Evolutionary conservation across 2,888 invertebrate species (phyloP), one percentile per base, ranked within the genome.

Genomic region (Dryadula phaetusa): DNA sequence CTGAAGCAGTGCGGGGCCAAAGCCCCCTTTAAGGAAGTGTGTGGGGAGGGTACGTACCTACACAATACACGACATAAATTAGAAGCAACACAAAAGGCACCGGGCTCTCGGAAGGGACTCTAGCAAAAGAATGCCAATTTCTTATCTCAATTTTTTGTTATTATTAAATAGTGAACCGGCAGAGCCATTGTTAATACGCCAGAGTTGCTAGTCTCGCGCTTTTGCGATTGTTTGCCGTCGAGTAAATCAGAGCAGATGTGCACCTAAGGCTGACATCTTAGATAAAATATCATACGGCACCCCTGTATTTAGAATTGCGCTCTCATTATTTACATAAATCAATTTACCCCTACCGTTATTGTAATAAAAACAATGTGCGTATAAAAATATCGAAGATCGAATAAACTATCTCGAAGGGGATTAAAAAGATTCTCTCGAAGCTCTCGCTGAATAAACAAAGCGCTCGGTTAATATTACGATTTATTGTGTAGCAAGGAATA

Each of bases 41-140:
- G 90, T 87, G 89, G 90, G 88, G 90, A 87, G 89, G 85, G 88
- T 82, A 82, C 81, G 79, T 79, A 79, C 82, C 79, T 81, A 84
- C 70, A 91, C 90, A 91, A 92, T 91, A 84, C 90, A 87, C 85
- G 85, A 92, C 91, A 92, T 92, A 92, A 92, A 92, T 92, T 92
- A 92, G 90, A 90, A 87, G 84, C 88, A 85, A 87, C 88, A 92
- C 90, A 92, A 92, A 91, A 87, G 90, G 80, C 79, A 81, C 72
- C 81, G 82, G 81, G 83, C 89, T 90, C 90, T 89, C 85, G 85
- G 88, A 90, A 91, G 90, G 92, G 90, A 89, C 84, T 85, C 83
- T 79, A 78, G 81, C 88, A 76, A 90, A 91, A 91, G 91, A 92
- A 92, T 90, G 84, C 88, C 91, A 91, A 90, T 88, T 90, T 87